Evolutionary conservation across 2,888 invertebrate species (phyloP), one percentile per base, ranked within the genome.

Genomic region (Ecdyonurus torrentis): DNA sequence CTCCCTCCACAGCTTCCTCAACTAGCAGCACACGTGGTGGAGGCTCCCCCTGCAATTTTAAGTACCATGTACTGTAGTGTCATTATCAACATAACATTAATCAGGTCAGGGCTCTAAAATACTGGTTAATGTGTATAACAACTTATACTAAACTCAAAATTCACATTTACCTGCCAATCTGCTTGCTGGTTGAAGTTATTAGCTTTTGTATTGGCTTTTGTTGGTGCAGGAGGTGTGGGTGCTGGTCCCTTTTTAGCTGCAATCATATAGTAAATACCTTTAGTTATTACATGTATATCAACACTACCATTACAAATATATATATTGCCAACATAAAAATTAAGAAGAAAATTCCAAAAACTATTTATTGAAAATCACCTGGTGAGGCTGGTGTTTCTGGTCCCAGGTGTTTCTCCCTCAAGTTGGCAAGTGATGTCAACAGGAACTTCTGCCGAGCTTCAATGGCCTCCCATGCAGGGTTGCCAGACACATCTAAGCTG

Each of bases 401-500:
- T 25, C 78, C 68, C 76, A 85, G 76, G 77, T 87, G 77, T 74
- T 82, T 76, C 74, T 84, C 78, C 74, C 84, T 74, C 76, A 86
- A 81, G 72, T 81, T 73, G 76, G 79, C 82, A 72, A 90, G 77
- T 55, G 84, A 79, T 64, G 77, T 78, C 69, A 83, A 82, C 10
- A 95, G 79, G 75, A 91, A 93, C 62, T 87, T 85, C 65, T 90
- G 87, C 66, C 91, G 86, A 65, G 89, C 86, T 60, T 81, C 83
- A 67, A 99, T 89, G 2, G 95, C 96, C 67, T 91, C 89, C 98
- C 98, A 98, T 0, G 96, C 97, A 1, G 97, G 94, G 76, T 99
- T 97, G 5, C 89, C 90, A 2, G 79, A 80, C 62, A 83, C 82
- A 70, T 89, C 89, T 66, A 90, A 76, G 71, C 84, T 86, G n/a